A percentile compares a stretch with the other conserved stretches of the same genome.
Evolutionary conservation across 1,140 invertebrate genomes (phyloP).

Genomic region (Drosophila repleta): DNA sequence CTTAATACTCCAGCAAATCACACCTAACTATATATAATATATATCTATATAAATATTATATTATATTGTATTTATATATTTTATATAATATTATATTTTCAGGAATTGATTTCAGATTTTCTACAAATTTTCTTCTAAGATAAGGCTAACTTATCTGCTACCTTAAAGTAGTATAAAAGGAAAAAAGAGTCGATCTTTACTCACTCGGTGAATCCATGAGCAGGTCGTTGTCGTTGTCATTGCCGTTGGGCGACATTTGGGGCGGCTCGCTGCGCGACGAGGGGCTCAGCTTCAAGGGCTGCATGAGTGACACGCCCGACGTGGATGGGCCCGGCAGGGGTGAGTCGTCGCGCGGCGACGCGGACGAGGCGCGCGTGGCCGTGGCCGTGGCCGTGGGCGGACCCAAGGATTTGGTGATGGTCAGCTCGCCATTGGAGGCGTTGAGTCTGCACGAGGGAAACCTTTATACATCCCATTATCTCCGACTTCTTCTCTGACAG

Average conservation of each 20-base stretch:
- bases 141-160: neutral
- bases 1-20: too few species aligned
- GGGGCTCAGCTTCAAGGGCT: constrained; percentile 75
- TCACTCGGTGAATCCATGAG: constrained; percentile 93
- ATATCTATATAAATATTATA: too few species aligned
- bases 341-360: constrained; percentile 83
- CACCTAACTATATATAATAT: too few species aligned
- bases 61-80: too few species aligned
- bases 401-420: constrained; percentile 90
- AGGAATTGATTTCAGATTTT: too few species aligned
- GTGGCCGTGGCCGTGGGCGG: constrained; percentile 85
- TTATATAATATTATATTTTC: too few species aligned
- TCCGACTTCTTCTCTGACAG: too few species aligned
- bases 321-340: constrained; percentile 75
- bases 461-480: too few species aligned
- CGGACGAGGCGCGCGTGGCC: constrained; percentile 86
- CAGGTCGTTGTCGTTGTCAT: constrained; percentile 88
- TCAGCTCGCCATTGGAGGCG: constrained; percentile 90
- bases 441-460: constrained; percentile 85
- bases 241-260: constrained; percentile 85
- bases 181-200: constrained; percentile 84
- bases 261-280: constrained; percentile 66
- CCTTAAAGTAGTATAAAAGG: constrained; percentile 21
- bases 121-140: too few species aligned
- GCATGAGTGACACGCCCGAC: constrained; percentile 63